Base-by-base conservation (phyloP, 2,888 invertebrate species). In the Operophtera brumata region DNA sequence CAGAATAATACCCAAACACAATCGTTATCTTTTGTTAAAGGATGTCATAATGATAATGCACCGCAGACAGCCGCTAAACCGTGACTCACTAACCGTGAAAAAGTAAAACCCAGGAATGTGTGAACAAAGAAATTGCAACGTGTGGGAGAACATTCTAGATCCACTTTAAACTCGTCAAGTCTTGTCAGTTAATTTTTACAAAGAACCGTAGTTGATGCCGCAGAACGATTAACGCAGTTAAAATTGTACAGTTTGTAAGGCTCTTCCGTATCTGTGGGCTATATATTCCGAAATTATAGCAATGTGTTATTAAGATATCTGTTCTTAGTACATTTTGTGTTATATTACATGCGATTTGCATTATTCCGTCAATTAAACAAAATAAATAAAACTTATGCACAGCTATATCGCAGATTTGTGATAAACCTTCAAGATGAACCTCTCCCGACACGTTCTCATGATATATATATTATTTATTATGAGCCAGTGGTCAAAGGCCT, bases 151-250 rank as follows among this genome's bases (percentile, higher is more conserved):
- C 7, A 9, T 68, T 69, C 71, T 49, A 64, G 61, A 59, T 68
- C 63, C 75, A 73, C 66, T 65, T 63, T 62, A 48, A 52, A 59
- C 50, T 57, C 70, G 79, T 46, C 41, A 37, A 34, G 32, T 32
- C 41, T 42, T n/a, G 20, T 79, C 78, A 70, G 64, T 73, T 75
- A 76, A 75, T 73, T 76, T 75, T 73, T 75, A 77, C 12, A 44
- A 47, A 60, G 51, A 49, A 45, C 43, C 40, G 40, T 43, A 42
- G 6, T 36, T 41, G 12, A 40, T 13, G 14, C 14, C 25, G n/a
- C 32, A 30, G 6, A n/a, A 47, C 35, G 30, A 20, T 39, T 26
- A 0, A 0, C 28, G 12, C 11, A 14, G 25, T 26, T 13, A 1
- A 42, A 35, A 10, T 13, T 42, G 48, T 13, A 34, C 41, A 36